Base-by-base conservation (phyloP, 2,888 invertebrate genomes). In the Caenorhabditis afra region DNA sequence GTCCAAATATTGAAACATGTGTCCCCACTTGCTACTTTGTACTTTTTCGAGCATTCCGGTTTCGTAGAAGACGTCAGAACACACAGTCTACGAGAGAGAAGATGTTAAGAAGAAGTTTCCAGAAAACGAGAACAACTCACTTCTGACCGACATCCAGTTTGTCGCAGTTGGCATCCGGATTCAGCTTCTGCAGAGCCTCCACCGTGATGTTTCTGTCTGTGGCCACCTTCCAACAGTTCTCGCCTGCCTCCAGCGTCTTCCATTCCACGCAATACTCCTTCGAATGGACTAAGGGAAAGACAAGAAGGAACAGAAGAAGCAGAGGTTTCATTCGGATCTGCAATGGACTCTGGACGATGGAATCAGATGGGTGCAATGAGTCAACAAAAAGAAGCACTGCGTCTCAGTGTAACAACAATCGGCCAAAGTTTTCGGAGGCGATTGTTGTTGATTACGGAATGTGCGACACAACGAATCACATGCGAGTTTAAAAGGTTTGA, bases 1-100 rank as follows among this genome's bases (percentile, higher is more conserved):
- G 59, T 74, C 61, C 65, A 59, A 12, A 74, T 52, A 4, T 53
- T 55, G 53, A 53, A 74, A 45, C 74, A 74, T 39, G 52, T 47
- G 47, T 74, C 74, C n/a, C 74, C 74, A 8, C 14, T 14, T 7
- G 12, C 20, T 0, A 55, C n/a, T 45, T 61, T 62, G 20, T 44
- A 8, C 14, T 29, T 23, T 29, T 58, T 55, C 5, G 22, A 35
- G 22, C 55, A 57, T 11, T 45, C 39, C 45, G 66, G 57, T 66
- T 55, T 53, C 10, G 11, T 41, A 11, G 50, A 1, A 20, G 65
- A 53, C n/a, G 53, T 52, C 16, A 5, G 4, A 23, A 65, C 29
- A 16, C 58, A 58, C 1, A 59, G 18, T 50, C 50, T 62, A 11
- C 11, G 14, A 14, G 14, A 44, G 7, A 35, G 29, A n/a, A 11